Evolutionary conservation across 1,140 invertebrate genomes (phyloP).

Genomic region (Sitophilus oryzae): DNA sequence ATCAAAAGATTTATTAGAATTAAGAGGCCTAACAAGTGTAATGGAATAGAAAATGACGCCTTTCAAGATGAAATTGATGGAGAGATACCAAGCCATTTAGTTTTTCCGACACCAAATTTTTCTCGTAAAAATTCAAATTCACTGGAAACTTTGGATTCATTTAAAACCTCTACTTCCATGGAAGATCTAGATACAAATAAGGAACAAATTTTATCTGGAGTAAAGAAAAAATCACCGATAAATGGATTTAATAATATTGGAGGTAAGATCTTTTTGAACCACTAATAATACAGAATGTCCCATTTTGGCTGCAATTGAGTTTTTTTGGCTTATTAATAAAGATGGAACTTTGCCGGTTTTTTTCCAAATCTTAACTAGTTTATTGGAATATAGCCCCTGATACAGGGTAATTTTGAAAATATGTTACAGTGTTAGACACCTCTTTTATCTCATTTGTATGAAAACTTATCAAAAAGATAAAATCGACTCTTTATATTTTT

Average conservation of each 20-base stretch:
- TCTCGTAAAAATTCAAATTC: conserved; percentile 36
- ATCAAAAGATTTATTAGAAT: conserved; percentile 37
- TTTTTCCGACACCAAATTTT: background rate
- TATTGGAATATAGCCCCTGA: too few species aligned
- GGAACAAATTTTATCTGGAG: conserved; percentile 31
- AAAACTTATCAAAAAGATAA: too few species aligned
- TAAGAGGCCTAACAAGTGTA: conserved; percentile 33
- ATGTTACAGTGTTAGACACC: too few species aligned
- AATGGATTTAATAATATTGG: conserved; percentile 18
- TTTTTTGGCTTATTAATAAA: too few species aligned
- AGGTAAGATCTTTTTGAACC: conserved; percentile 6
- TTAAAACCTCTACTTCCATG: conserved; percentile 37
- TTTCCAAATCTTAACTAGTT: too few species aligned
- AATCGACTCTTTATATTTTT: too few species aligned
- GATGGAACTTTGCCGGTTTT: too few species aligned
- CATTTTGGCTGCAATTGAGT: too few species aligned
- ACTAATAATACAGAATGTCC: too few species aligned
- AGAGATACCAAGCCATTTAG: conserved; percentile 9
- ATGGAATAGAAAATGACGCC: conserved; percentile 39
- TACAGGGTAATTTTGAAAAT: too few species aligned
- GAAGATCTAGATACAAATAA: conserved; percentile 34
- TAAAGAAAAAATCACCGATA: conserved; percentile 36
- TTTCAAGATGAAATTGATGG: conserved; percentile 38
- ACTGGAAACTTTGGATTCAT: conserved; percentile 34
- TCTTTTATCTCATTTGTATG: too few species aligned